phyloP scores from a whole-genome alignment of 1,140 invertebrate genomes.

The Plectrocnemia conspersa region DNA sequence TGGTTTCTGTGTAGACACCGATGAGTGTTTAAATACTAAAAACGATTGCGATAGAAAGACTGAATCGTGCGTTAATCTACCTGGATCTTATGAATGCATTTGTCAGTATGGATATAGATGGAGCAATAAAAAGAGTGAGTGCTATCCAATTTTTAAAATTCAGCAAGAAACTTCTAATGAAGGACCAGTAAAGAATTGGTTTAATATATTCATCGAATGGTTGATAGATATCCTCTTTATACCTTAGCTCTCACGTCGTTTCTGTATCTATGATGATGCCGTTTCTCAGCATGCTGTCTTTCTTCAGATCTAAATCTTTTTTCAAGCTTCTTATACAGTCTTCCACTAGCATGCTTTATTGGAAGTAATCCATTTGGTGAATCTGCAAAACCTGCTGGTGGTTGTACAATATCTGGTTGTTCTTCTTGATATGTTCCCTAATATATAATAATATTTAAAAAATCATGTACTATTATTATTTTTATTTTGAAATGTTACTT shows the following conservation, averaged over 20 bases:
- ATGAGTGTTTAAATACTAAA: constrained; percentile 52
- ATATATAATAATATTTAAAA: constrained; percentile 29
- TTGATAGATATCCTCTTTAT: constrained; percentile 13
- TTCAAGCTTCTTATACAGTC: constrained; percentile 75
- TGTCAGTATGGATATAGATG: constrained; percentile 50
- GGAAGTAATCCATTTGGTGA: constrained; percentile 61
- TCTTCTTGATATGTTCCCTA: constrained; percentile 53
- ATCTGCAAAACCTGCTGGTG: constrained; percentile 81
- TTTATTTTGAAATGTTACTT: constrained; percentile 37
- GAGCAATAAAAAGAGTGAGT: constrained; percentile 36
- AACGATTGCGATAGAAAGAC: constrained; percentile 46
- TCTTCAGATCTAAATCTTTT: constrained; percentile 80
- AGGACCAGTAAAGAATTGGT: not conserved
- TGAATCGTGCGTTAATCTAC: constrained; percentile 56
- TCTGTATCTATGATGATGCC: constrained; percentile 61
- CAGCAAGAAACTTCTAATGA: not conserved
- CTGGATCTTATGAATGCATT: constrained; percentile 50
- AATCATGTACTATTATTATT: not conserved
- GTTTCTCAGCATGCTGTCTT: constrained; percentile 53
- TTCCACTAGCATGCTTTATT: constrained; percentile 45
- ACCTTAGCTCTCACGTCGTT: constrained; percentile 71
- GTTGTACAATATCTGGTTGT: constrained; percentile 73
- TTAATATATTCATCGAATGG: constrained; percentile 5
- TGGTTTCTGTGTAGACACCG: constrained; percentile 59
- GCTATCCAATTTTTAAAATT: constrained; percentile 16